These are phyloP conservation scores for Bubo bubo DNA, from an alignment of 2,113 vertebrate species.

Conservation along the genomic window DNA sequence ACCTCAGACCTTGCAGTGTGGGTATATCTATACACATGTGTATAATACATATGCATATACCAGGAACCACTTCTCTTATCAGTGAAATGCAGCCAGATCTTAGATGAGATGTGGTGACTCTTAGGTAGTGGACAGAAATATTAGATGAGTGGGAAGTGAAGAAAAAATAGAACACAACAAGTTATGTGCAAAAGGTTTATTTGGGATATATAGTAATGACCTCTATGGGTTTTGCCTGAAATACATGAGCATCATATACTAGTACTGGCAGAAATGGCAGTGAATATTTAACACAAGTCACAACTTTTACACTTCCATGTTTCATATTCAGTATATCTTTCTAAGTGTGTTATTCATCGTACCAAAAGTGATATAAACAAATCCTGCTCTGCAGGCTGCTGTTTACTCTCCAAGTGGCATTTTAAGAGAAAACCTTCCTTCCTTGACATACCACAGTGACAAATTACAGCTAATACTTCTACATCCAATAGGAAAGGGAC, in stretches of 20 bases:
- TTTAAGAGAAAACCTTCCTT: constrained; percentile 56
- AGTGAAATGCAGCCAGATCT: neutral
- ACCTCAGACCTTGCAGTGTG: neutral
- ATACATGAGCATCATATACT: neutral
- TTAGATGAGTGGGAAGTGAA: neutral
- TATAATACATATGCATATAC: neutral
- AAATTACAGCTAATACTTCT: constrained; percentile 54
- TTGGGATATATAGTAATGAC: neutral
- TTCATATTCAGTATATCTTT: constrained; percentile 62
- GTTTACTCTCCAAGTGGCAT: constrained; percentile 60
- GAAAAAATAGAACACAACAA: neutral
- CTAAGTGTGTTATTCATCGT: constrained; percentile 57
- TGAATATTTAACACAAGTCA: constrained; percentile 54
- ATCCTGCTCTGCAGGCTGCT: constrained; percentile 51
- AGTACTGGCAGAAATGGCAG: constrained; percentile 28
- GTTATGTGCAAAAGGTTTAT: neutral
- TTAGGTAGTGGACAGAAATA: neutral
- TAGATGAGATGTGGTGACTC: neutral
- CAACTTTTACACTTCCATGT: constrained; percentile 40
- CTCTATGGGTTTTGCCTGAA: neutral
- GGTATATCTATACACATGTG: too few species aligned
- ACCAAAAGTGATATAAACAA: constrained; percentile 59
- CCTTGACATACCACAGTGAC: constrained; percentile 39
- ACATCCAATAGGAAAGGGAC: neutral
- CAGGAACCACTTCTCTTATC: neutral